Evolutionary conservation across 2,888 invertebrate genomes (phyloP), one percentile per base, ranked within the genome.

Genomic region (Xestoiulus laeticollis): DNA sequence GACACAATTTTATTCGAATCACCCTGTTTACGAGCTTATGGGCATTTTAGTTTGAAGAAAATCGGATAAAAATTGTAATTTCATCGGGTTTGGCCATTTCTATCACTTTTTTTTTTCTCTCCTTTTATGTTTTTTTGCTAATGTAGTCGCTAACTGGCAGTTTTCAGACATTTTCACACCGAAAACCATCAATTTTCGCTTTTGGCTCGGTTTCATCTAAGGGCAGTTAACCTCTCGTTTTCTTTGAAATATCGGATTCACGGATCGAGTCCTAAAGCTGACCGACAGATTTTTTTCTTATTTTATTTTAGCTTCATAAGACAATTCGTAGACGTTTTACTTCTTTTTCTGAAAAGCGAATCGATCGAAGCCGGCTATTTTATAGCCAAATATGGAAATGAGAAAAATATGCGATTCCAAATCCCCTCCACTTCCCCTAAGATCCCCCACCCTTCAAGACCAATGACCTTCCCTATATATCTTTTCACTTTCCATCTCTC

Each of bases 141-240:
- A 59, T 59, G 59, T 59, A 59, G n/a, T 59, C 59, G 59, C n/a
- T 59, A 59, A 59, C 59, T 59, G 59, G n/a, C n/a, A 59, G 59
- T 59, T 59, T 59, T 59, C 59, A 8, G 59, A 19, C 59, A n/a
- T 59, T 59, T 59, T n/a, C 59, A 59, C 59, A 3, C 53, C 53
- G n/a, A 53, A 53, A 44, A 53, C 53, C 53, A 19, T 53, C 53
- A 12, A n/a, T 59, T 59, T 59, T 59, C 5, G 1, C 59, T 6
- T 59, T 59, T 59, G n/a, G 59, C n/a, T 59, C 59, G 59, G 59
- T 59, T 59, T 59, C 59, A 16, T 59, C 59, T 59, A n/a, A 59
- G 6, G n/a, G n/a, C 59, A 59, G 59, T 59, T 59, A 59, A 59
- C n/a, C n/a, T 59, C 22, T 59, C n/a, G 4, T n/a, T 4, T 19